These are phyloP conservation scores for Lepidurus apus DNA, from an alignment of 1,140 invertebrate genomes.

Conservation along the genomic window DNA sequence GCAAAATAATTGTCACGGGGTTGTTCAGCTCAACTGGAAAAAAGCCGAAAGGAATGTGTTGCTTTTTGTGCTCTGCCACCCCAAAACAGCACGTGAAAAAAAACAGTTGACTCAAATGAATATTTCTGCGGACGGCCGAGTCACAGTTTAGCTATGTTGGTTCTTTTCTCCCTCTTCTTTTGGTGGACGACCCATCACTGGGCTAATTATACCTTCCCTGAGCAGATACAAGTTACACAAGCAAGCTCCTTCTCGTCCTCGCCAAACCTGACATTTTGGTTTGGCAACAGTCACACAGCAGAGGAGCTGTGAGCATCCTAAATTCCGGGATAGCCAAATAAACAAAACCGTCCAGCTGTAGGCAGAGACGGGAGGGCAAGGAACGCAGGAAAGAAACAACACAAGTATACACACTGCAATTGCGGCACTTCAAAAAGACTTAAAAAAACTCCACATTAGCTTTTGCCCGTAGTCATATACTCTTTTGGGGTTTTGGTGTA, in stretches of 20 bases:
- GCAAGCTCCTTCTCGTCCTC: not conserved
- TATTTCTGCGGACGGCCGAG: not conserved
- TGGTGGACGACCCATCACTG: not conserved
- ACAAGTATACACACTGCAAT: not conserved
- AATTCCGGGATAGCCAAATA: not conserved
- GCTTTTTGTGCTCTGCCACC: not conserved
- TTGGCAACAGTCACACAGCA: not conserved
- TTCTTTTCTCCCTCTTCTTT: not conserved
- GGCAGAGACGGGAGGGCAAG: not conserved
- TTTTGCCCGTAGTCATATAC: not conserved
- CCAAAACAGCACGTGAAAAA: not conserved
- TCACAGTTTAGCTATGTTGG: conserved; percentile 4
- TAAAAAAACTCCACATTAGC: not conserved
- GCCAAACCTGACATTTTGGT: not conserved
- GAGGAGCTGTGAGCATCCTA: conserved; percentile 1
- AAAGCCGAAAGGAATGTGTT: too few species aligned
- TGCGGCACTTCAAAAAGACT: not conserved
- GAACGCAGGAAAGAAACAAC: not conserved
- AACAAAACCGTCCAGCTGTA: conserved; percentile 15
- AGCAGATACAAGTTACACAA: conserved; percentile 10
- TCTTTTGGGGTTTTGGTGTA: not conserved
- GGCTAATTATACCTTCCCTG: not conserved
- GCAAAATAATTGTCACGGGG: too few species aligned
- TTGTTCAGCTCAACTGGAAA: too few species aligned
- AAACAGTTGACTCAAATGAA: conserved; percentile 16